Base-by-base conservation (phyloP, 2,797 vertebrate species). In the Cygnus olor region DNA sequence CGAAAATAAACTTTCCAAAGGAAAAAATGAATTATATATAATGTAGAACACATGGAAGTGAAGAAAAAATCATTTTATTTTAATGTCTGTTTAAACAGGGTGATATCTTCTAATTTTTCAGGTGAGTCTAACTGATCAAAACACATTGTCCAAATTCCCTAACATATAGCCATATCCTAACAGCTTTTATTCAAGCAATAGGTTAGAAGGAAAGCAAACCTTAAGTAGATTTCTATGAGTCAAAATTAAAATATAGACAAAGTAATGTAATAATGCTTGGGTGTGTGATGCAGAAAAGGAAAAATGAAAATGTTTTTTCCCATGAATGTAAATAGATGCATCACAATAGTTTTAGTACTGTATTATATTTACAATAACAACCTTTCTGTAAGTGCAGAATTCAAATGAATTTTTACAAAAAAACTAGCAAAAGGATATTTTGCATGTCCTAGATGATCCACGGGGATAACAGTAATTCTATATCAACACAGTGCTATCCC, bases 391-490 rank as follows among this genome's bases (percentile, higher is more conserved):
- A n/a, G n/a, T 53, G n/a, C 22, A 90, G 78, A 51, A 11, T 30
- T 42, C 10, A 74, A 71, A 24, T 8, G 5, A 16, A 27, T 56
- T 61, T 69, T 53, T 53, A 53, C 51, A 13, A 49, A 49, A 47
- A 47, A 47, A 3, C 13, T 30, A 66, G 47, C 53, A 38, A 51
- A 66, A 40, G 9, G 74, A 14, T 5, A 40, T 7, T 21, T 76
- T 64, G 44, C 18, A 22, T 19, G 17, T 38, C 20, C 56, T 13
- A 11, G 32, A 19, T 36, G 27, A 47, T 38, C 4, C 54, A 34
- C 36, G 25, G 47, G 36, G 32, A 27, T 0, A 36, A 24, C 0
- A 80, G 4, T 4, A 25, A 32, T 18, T 44, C 24, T 24, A 22
- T 8, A 3, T 18, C 34, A 58, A 25, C 49, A 76, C 34, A 53